These are phyloP conservation scores for Linyphia triangularis DNA, from an alignment of 2,888 invertebrate species.

Conservation along the genomic window DNA sequence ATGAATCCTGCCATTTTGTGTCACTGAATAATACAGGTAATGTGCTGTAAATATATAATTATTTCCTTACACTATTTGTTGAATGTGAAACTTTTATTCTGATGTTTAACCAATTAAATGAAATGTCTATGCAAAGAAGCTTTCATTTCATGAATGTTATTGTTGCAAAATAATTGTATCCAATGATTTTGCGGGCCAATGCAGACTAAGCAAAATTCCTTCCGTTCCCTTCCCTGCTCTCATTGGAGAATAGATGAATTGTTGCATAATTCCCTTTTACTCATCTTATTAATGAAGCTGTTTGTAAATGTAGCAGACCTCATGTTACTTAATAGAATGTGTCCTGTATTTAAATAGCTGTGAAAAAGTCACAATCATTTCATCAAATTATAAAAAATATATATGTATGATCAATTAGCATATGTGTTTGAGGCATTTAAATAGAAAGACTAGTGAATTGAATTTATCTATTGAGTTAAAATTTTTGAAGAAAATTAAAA, in stretches of 20 bases:
- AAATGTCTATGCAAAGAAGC: not conserved
- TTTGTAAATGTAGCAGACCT: conserved; percentile 18
- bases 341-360: too few species aligned
- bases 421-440: too few species aligned
- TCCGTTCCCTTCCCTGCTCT: not conserved
- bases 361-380: too few species aligned
- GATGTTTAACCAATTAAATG: conserved; percentile 46
- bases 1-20: conserved; percentile 73
- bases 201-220: too few species aligned
- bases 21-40: conserved; percentile 38
- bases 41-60: conserved; percentile 55
- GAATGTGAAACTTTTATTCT: conserved; percentile 63
- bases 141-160: not conserved
- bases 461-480: too few species aligned
- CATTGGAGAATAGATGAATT: not conserved
- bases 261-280: conserved; percentile 23
- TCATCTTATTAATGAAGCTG: conserved; percentile 64
- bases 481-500: too few species aligned
- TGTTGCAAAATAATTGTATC: too few species aligned
- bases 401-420: too few species aligned
- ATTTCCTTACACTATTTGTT: conserved; percentile 67
- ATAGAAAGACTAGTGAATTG: too few species aligned
- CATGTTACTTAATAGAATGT: conserved; percentile 56
- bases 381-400: too few species aligned
- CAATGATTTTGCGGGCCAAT: too few species aligned